Evolutionary conservation across 2,888 invertebrate species (phyloP), one percentile per base, ranked within the genome.

Genomic region (Euphydryas editha): DNA sequence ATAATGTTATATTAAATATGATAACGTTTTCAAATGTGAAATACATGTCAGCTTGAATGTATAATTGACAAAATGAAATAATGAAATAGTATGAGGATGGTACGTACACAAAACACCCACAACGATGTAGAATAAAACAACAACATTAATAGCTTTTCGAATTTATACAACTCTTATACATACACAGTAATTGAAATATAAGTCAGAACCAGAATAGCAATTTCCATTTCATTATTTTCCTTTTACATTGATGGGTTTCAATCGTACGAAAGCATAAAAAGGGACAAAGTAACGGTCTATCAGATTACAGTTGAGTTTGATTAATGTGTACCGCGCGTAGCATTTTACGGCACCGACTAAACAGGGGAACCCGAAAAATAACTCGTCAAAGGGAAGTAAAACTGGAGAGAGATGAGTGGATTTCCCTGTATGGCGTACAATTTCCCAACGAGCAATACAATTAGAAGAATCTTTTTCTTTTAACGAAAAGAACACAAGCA

Each of bases 251-350:
- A 66, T 66, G 62, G 44, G 61, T 66, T 70, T 62, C 59, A 66
- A 70, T 70, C 62, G 66, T 63, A 63, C 63, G 61, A 44, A 69
- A 68, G 69, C 69, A 71, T 65, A 70, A 73, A 76, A 75, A 68
- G 70, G 68, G 72, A 72, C 72, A 73, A 70, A 68, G 66, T 69
- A 75, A 72, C 72, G 69, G 68, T 72, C 77, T 68, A 73, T 75
- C 73, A 71, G 72, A 76, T 74, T 75, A 77, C 71, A 67, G 71
- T 69, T 68, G 73, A 72, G 73, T 75, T 76, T 76, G 76, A 78
- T 78, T 77, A 77, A 78, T 78, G 74, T 71, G 70, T 70, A 68
- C 71, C 63, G 67, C 71, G 57, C 24, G 62, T 56, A 66, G 70
- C 65, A 71, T 75, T 75, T 75, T 69, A 74, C 72, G 71, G 44